These are phyloP conservation scores for Theristicus caerulescens DNA, from an alignment of 2,113 vertebrate genomes.

Conservation along the genomic window DNA sequence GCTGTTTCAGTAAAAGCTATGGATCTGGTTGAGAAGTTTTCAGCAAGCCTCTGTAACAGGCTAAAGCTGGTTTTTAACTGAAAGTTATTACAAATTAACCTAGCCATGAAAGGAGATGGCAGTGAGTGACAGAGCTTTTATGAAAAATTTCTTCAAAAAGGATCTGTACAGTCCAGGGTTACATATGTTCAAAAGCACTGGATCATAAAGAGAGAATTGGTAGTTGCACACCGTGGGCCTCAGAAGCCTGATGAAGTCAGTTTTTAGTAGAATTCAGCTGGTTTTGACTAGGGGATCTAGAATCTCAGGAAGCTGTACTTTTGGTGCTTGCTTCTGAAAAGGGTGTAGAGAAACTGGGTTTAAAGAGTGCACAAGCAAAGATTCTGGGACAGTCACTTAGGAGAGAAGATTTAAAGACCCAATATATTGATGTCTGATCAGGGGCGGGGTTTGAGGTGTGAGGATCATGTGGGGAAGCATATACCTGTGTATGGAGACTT, in stretches of 20 bases:
- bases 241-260: not conserved
- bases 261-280: not conserved
- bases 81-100: not conserved
- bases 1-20: not conserved
- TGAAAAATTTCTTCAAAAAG: not conserved
- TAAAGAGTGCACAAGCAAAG: not conserved
- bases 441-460: rapidly evolving
- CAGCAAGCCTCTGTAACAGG: not conserved
- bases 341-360: not conserved
- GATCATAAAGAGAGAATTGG: not conserved
- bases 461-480: not conserved
- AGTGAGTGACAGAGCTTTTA: not conserved
- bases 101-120: not conserved
- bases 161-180: not conserved
- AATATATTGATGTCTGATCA: not conserved
- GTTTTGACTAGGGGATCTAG: not conserved
- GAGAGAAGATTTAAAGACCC: not conserved
- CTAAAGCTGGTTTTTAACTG: not conserved
- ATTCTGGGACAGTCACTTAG: not conserved
- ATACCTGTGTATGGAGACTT: not conserved
- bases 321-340: not conserved
- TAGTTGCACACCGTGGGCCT: not conserved
- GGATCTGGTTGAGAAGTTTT: not conserved
- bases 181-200: not conserved
- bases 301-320: not conserved